These are phyloP conservation scores for Tachina fera DNA, from an alignment of 2,888 invertebrate genomes.

Conservation along the genomic window DNA sequence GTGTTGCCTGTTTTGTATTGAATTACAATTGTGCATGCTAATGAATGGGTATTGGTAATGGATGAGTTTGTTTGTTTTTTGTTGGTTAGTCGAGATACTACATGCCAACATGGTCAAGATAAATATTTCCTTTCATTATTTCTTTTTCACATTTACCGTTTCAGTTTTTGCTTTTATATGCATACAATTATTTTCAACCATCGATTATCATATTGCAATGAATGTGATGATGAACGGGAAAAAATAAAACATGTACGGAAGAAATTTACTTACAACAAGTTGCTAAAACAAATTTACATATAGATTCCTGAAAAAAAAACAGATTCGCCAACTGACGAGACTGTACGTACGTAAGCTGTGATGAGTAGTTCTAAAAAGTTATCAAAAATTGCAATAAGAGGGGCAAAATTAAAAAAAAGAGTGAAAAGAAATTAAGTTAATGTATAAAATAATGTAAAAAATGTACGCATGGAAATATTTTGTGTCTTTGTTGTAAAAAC, in stretches of 20 bases:
- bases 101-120: conserved; percentile 41
- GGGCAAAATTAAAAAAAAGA: too few species aligned
- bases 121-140: conserved; percentile 38
- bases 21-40: conserved; percentile 54
- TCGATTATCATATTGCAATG: conserved; percentile 54
- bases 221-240: conserved; percentile 39
- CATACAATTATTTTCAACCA: conserved; percentile 4
- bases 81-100: conserved; percentile 6
- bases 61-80: conserved; percentile 9
- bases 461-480: too few species aligned
- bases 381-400: too few species aligned
- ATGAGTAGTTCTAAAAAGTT: too few species aligned
- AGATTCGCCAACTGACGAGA: background rate
- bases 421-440: too few species aligned
- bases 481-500: too few species aligned
- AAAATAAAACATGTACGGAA: conserved; percentile 11
- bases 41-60: conserved; percentile 26
- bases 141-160: conserved; percentile 56
- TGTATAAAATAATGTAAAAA: too few species aligned
- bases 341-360: too few species aligned
- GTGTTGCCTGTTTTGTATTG: conserved; percentile 21
- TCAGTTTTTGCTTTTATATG: conserved; percentile 14
- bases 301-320: background rate
- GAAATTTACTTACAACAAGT: background rate
- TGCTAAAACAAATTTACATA: conserved; percentile 8